These are phyloP conservation scores for Tenualosa thibaudeaui DNA, from an alignment of 2,797 vertebrate species.

Conservation along the genomic window DNA sequence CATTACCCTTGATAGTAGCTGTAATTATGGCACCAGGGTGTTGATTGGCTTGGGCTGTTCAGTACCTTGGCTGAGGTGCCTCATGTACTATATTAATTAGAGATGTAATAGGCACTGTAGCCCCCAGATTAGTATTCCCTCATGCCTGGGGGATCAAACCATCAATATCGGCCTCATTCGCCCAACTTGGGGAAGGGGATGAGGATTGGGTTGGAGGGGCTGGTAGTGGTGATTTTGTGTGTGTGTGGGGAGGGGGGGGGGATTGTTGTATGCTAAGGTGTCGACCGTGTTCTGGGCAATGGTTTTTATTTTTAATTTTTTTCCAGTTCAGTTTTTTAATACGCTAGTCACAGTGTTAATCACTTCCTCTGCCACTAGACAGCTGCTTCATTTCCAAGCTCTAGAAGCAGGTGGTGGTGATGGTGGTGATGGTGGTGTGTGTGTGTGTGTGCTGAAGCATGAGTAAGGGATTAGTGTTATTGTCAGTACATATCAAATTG, in stretches of 20 bases:
- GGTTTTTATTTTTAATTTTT: too few species aligned
- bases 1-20: conserved; percentile 84
- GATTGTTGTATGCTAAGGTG: conserved; percentile 15
- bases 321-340: conserved; percentile 8
- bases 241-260: background rate
- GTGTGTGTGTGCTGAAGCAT: background rate
- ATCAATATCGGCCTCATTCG: conserved; percentile 41
- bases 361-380: background rate
- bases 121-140: conserved; percentile 46
- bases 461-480: background rate
- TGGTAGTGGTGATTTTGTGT: background rate
- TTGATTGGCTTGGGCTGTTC: conserved; percentile 67
- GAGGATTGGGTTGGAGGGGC: background rate
- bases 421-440: background rate
- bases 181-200: background rate
- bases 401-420: background rate
- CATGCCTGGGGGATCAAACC: conserved; percentile 45
- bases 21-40: conserved; percentile 77
- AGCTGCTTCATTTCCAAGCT: background rate
- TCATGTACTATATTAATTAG: conserved; percentile 56
- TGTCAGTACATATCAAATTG: background rate
- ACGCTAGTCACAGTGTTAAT: background rate
- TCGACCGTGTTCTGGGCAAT: background rate
- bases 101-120: conserved; percentile 48
- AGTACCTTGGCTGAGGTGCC: conserved; percentile 69